These are phyloP conservation scores for Protomyctophum bolini DNA, from an alignment of 2,113 vertebrate genomes.

Conservation along the genomic window DNA sequence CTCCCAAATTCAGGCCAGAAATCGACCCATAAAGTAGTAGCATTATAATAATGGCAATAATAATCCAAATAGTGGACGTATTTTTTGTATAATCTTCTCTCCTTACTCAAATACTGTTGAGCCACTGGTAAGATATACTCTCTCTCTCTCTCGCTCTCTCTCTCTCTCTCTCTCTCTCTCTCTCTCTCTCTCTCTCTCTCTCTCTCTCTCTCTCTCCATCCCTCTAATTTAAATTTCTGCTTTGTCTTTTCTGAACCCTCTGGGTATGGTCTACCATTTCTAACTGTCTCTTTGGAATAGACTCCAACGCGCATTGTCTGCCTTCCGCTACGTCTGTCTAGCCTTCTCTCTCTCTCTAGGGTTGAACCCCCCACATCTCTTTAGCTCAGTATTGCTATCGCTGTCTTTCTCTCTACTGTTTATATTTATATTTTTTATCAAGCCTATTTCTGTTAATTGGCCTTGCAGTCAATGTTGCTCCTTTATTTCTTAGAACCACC, in stretches of 20 bases:
- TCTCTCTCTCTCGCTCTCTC: conserved; percentile 1
- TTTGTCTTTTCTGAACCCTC: no score
- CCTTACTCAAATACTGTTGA: conserved; percentile 36
- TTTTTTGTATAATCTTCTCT: conserved; percentile 27
- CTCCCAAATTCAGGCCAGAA: not conserved
- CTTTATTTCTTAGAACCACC: not conserved
- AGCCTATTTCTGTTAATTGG: conserved; percentile 39
- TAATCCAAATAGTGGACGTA: not conserved
- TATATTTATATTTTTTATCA: no score
- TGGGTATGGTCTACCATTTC: conserved; percentile 22
- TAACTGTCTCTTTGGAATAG: not conserved
- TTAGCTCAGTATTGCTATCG: conserved; percentile 14
- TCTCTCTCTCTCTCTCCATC: conserved; percentile 17
- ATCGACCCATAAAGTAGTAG: not conserved
- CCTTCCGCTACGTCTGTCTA: conserved; percentile 11
- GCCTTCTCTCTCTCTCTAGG: conserved; percentile 10
- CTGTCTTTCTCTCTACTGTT: not conserved
- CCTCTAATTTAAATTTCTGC: not conserved
- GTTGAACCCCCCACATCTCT: conserved; percentile 10
- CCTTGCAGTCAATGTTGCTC: conserved; percentile 34
- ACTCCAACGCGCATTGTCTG: conserved; percentile 32
- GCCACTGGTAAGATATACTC: conserved; percentile 30
- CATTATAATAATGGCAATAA: not conserved
- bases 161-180: not conserved
- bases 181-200: conserved; percentile 1